Evolutionary conservation across 1,140 invertebrate genomes (phyloP).

Genomic region (Coenobita brevimanus): DNA sequence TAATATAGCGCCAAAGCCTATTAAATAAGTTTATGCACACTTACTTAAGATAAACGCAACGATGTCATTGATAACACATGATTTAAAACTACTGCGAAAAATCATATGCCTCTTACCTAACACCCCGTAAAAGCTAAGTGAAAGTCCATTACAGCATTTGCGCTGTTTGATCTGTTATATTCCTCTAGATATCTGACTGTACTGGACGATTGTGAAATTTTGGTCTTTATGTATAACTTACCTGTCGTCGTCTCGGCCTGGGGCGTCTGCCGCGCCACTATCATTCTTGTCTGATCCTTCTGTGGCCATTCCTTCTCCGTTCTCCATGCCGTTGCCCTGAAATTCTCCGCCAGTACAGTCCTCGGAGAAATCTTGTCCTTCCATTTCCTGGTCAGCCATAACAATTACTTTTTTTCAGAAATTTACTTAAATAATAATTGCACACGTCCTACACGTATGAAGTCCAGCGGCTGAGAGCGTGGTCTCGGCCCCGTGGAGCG

Average conservation of each 20-base stretch:
- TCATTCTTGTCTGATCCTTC: slow-evolving; percentile 3
- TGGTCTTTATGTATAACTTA: neutral
- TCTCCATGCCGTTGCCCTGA: slow-evolving; percentile 55
- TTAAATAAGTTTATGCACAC: no score
- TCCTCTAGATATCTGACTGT: neutral
- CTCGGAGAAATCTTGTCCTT: slow-evolving; percentile 55
- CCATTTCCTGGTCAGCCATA: slow-evolving; percentile 62
- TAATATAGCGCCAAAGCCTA: no score
- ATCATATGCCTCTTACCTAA: neutral
- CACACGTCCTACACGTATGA: slow-evolving; percentile 41
- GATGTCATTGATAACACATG: neutral
- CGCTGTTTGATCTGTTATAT: neutral
- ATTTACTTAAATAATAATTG: slow-evolving; percentile 33
- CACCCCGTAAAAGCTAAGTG: neutral
- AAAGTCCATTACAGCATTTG: neutral
- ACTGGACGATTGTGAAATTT: neutral
- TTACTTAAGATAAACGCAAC: neutral
- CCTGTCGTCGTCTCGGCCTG: slow-evolving; percentile 57
- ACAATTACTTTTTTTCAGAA: neutral
- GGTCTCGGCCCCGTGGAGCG: neutral
- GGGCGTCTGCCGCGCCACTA: slow-evolving; percentile 55
- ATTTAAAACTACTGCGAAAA: neutral
- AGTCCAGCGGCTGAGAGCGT: slow-evolving; percentile 50
- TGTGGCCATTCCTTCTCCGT: slow-evolving; percentile 36
- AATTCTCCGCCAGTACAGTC: slow-evolving; percentile 50